These are phyloP conservation scores for Gulo gulo DNA, from an alignment of 2,113 vertebrate species.

Conservation along the genomic window DNA sequence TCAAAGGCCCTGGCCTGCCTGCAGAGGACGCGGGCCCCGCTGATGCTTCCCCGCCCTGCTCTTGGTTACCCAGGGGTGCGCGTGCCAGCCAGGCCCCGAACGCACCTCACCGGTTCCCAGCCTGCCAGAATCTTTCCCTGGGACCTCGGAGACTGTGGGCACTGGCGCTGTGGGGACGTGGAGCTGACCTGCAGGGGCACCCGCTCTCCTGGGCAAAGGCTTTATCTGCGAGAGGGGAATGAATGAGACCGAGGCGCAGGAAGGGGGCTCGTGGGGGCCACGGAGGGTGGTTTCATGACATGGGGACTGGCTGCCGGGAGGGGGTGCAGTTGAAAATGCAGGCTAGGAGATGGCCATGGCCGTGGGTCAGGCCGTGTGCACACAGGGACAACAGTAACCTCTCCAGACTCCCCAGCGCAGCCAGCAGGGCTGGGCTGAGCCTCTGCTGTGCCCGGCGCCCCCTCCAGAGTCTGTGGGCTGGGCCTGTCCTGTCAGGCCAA, in stretches of 20 bases:
- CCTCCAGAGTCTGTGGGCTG: background rate
- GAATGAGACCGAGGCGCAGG: background rate
- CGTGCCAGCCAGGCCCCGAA: background rate
- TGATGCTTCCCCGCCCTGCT: background rate
- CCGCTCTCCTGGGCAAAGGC: background rate
- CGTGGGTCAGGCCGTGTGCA: background rate
- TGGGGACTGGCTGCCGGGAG: background rate
- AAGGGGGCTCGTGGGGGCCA: no score
- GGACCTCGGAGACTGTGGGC: background rate
- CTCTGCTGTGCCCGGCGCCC: background rate
- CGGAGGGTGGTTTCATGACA: background rate
- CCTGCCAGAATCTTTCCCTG: background rate
- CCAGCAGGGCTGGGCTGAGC: background rate
- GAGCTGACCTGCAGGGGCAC: background rate
- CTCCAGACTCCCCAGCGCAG: background rate
- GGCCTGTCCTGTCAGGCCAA: background rate
- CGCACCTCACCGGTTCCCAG: background rate
- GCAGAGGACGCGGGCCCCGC: background rate
- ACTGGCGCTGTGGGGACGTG: background rate
- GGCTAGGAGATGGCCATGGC: background rate
- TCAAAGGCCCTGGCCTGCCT: background rate
- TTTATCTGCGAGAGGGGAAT: background rate
- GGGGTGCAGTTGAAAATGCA: background rate
- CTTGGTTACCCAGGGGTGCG: background rate
- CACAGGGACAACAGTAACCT: rapidly evolving